These are phyloP conservation scores for Ditula angustiorana DNA, from an alignment of 2,888 invertebrate species.

Conservation along the genomic window DNA sequence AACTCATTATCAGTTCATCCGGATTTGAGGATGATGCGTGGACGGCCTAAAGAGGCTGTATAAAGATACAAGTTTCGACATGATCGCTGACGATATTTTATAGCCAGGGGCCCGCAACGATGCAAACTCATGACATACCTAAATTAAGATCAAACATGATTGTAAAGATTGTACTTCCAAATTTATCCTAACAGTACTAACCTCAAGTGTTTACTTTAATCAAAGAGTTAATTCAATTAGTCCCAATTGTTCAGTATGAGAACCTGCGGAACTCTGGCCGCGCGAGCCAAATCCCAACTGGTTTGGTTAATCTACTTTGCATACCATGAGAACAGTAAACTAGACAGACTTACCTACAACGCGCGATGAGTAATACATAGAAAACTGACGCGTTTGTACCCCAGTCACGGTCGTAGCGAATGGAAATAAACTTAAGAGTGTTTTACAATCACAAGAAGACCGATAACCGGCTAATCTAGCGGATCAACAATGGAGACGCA, in stretches of 20 bases:
- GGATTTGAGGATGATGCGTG: constrained; percentile 71
- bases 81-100: constrained; percentile 61
- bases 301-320: constrained; percentile 71
- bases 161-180: constrained; percentile 14
- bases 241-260: constrained; percentile 18
- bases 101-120: constrained; percentile 31
- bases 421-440: constrained; percentile 59
- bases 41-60: constrained; percentile 59
- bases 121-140: constrained; percentile 16
- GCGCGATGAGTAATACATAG: constrained; percentile 68
- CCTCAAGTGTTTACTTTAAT: constrained; percentile 30
- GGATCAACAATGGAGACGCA: constrained; percentile 44
- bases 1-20: constrained; percentile 73
- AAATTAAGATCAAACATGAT: constrained; percentile 29
- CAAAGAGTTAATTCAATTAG: constrained; percentile 28
- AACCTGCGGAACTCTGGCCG: constrained; percentile 32
- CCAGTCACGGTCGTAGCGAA: constrained; percentile 57
- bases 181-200: constrained; percentile 25
- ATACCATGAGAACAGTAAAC: constrained; percentile 63
- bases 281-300: constrained; percentile 25
- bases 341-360: constrained; percentile 54
- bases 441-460: constrained; percentile 49
- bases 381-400: constrained; percentile 53
- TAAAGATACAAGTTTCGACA: constrained; percentile 78
- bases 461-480: constrained; percentile 47